Evolutionary conservation across 2,888 invertebrate species (phyloP), one percentile per base, ranked within the genome.

Genomic region (Dilophus febrilis): DNA sequence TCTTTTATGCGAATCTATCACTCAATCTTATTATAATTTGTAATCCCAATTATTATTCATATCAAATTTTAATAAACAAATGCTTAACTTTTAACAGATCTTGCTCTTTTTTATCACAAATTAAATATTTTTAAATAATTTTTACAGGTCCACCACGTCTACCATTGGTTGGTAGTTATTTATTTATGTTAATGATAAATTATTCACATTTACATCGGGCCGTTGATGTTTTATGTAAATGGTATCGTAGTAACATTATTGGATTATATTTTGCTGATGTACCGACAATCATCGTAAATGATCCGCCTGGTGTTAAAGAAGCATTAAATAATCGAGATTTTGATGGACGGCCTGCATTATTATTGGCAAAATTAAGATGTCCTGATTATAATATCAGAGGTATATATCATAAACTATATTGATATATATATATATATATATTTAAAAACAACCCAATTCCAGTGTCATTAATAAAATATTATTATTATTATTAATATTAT

Each of bases 91-190:
- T n/a, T n/a, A n/a, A n/a, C n/a, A n/a, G n/a, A n/a, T n/a, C n/a
- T n/a, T n/a, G n/a, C n/a, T n/a, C n/a, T n/a, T n/a, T n/a, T n/a
- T n/a, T n/a, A n/a, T n/a, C n/a, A n/a, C n/a, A n/a, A n/a, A n/a
- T n/a, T n/a, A n/a, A n/a, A n/a, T n/a, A n/a, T n/a, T n/a, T n/a
- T n/a, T n/a, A n/a, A n/a, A n/a, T n/a, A n/a, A n/a, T n/a, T n/a
- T n/a, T n/a, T 22, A 22, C 16, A 77, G 77, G 75, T 31, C 72
- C 75, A 3, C 71, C 72, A 1, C 66, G 67, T 16, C 53, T 77
- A 32, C 77, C 77, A 2, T 37, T 76, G 14, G 72, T 71, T 48
- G 75, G 77, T 3, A 69, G 70, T 22, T 77, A 74, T 46, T 69
- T 71, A 57, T 63, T 71, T 31, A 50, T 77, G 32, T 52, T 74